Base-by-base conservation (phyloP, 1,140 invertebrate genomes). In the Caerostris extrusa region DNA sequence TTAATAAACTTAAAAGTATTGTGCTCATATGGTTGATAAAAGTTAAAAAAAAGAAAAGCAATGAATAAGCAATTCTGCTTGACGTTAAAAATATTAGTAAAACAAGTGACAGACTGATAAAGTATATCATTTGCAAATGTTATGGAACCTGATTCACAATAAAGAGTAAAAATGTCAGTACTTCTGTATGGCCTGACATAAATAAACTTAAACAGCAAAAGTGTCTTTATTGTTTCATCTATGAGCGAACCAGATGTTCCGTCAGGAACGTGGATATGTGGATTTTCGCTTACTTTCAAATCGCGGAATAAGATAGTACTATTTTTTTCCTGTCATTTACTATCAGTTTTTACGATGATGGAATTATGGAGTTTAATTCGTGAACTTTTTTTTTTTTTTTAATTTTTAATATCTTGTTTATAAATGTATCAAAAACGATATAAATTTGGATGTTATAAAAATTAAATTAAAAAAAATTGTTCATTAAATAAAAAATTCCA, bases 161-260 rank as follows among this genome's bases (percentile, higher is more conserved):
- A 5, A 77, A 77, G 8, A 53, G 34, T 50, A 77, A n/a, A n/a
- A n/a, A 34, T 53, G 12, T 10, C 12, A 53, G 71, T 77, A 77
- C 71, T 50, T 77, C 34, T 77, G 34, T 12, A 77, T 77, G 71
- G 4, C 71, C 71, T 77, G 71, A 77, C 71, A 77, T 77, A 53
- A 50, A 77, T 50, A 50, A 53, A 77, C 53, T 19, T 53, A 12
- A 77, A 77, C 5, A 64, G 61, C 12, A 17, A 64, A 77, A 77
- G 34, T 77, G 34, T 77, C 50, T 53, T 77, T 50, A 77, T 77
- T 77, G 71, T 77, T 77, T 77, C 50, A 12, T 77, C 8, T 10
- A 50, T 34, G 71, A 77, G 34, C 12, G 34, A 50, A 53, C 71
- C 71, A 77, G 71, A 50, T 53, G 50, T 77, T 77, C 5, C 8